phyloP scores from a whole-genome alignment of 2,797 vertebrate genomes.

The Pangasius larnaudii region DNA sequence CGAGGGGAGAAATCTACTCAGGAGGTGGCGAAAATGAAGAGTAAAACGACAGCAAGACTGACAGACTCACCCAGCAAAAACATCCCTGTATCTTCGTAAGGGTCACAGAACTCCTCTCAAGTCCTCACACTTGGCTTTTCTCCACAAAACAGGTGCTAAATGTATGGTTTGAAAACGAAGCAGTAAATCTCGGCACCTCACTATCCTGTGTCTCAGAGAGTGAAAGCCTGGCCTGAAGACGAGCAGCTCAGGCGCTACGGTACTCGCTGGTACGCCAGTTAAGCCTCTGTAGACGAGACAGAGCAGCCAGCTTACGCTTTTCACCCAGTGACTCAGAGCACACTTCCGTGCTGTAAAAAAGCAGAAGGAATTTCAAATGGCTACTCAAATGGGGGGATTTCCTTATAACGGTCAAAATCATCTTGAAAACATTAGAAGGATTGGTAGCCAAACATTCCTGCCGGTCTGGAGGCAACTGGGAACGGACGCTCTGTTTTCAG shows the following conservation, averaged over 20 bases:
- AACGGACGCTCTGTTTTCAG: constrained; percentile 58
- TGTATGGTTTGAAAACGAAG: constrained; percentile 27
- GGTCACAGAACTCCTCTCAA: constrained; percentile 28
- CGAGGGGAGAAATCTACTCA: constrained; percentile 34
- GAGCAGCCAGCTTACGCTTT: constrained; percentile 68
- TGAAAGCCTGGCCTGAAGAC: constrained; percentile 13
- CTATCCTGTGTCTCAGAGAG: constrained; percentile 29
- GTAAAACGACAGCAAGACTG: constrained; percentile 38
- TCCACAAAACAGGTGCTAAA: constrained; percentile 46
- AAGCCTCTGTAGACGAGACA: constrained; percentile 45
- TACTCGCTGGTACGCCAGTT: constrained; percentile 17
- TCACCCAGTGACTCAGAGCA: constrained; percentile 74
- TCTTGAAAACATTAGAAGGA: constrained; percentile 84
- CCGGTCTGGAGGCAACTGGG: constrained; percentile 74
- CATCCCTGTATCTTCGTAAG: constrained; percentile 64
- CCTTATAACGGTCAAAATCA: constrained; percentile 81
- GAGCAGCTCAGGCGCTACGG: constrained; percentile 17
- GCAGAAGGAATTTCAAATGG: constrained; percentile 78
- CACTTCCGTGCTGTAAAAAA: constrained; percentile 79
- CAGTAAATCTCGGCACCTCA: constrained; percentile 25
- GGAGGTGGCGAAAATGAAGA: constrained; percentile 37
- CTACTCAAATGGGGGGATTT: constrained; percentile 80
- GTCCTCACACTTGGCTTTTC: constrained; percentile 15
- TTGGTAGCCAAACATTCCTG: constrained; percentile 81
- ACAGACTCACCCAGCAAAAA: constrained; percentile 79